phyloP scores from a whole-genome alignment of 2,888 invertebrate species.

The Macrosiphum euphorbiae region DNA sequence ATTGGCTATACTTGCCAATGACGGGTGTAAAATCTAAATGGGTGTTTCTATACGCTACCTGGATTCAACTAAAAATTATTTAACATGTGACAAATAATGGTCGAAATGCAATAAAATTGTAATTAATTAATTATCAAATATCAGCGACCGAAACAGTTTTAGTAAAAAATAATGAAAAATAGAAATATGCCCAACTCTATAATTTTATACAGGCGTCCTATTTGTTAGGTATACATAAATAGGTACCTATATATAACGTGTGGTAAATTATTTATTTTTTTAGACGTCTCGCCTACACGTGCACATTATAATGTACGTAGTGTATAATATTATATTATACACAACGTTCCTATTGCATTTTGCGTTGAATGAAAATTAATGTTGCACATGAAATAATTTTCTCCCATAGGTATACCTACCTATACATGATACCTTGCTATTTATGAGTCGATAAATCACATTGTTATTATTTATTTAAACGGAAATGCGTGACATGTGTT shows the following conservation, averaged over 20 bases:
- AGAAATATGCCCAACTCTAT: background rate
- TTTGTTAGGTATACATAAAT: background rate
- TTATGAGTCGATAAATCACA: conserved; percentile 38
- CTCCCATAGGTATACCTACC: background rate
- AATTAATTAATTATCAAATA: background rate
- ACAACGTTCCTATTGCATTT: background rate
- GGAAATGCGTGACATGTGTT: background rate
- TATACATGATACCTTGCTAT: conserved; percentile 5
- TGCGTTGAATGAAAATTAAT: conserved; percentile 22
- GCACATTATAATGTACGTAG: background rate
- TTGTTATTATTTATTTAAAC: background rate
- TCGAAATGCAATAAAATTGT: background rate
- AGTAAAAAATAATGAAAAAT: background rate
- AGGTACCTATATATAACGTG: background rate
- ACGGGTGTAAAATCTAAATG: background rate
- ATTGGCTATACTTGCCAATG: too few species aligned
- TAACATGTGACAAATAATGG: background rate
- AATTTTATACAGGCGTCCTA: background rate
- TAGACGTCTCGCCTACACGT: background rate
- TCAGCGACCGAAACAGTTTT: background rate
- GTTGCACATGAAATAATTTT: conserved; percentile 1
- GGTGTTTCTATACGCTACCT: background rate
- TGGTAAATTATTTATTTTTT: conserved; percentile 14
- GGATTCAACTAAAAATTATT: background rate
- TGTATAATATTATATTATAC: background rate